Evolutionary conservation across 1,140 invertebrate species (phyloP).

Genomic region (Pseudomyrmex flavicornis): DNA sequence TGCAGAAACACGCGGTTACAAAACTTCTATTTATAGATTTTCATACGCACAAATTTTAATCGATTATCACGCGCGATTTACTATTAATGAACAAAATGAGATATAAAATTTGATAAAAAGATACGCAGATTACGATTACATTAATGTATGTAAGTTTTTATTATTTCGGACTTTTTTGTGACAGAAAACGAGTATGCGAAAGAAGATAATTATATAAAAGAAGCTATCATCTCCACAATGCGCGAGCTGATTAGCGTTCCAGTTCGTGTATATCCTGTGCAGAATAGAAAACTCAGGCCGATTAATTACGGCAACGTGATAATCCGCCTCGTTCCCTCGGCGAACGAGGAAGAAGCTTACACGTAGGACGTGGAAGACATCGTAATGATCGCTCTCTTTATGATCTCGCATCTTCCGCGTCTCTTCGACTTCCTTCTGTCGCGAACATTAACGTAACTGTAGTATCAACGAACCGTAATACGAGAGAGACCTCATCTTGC

Average conservation of each 20-base stretch:
- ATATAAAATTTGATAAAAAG: background rate
- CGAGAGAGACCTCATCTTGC: slow-evolving; percentile 52
- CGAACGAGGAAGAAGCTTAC: background rate
- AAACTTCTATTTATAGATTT: background rate
- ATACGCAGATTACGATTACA: background rate
- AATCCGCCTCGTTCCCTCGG: slow-evolving; percentile 11
- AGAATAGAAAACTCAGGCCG: background rate
- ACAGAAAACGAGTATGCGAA: background rate
- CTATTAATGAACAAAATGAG: background rate
- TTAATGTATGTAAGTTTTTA: background rate
- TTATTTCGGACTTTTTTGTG: background rate
- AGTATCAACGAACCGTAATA: slow-evolving; percentile 78
- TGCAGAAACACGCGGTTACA: background rate
- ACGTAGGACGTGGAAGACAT: slow-evolving; percentile 32
- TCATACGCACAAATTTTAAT: background rate
- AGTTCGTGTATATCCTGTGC: slow-evolving; percentile 8
- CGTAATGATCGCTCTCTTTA: slow-evolving; percentile 51
- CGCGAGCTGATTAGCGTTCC: background rate
- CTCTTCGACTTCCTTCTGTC: slow-evolving; percentile 48
- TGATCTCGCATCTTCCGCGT: slow-evolving; percentile 26
- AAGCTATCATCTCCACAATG: no score
- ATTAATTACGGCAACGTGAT: slow-evolving; percentile 46
- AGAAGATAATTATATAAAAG: slow-evolving; percentile 5
- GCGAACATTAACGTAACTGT: slow-evolving; percentile 82
- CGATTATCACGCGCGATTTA: no score